Base-by-base conservation (phyloP, 2,888 invertebrate species). In the Agonopterix heracliana region DNA sequence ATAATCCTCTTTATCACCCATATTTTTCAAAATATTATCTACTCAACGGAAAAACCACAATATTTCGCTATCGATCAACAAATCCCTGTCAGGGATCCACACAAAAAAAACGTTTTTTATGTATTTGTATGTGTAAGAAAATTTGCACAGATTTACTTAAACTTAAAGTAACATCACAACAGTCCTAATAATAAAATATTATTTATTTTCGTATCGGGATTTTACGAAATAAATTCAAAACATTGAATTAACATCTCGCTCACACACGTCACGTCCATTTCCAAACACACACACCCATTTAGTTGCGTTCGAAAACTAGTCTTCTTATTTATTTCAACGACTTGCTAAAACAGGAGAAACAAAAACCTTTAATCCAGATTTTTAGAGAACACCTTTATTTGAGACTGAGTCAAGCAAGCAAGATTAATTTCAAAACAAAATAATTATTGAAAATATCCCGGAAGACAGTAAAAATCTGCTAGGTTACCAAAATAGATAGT, bases 1-100 rank as follows among this genome's bases (percentile, higher is more conserved):
- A 81, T 93, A 93, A 75, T 93, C 93, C 65, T 93, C 92, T 66
- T 92, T 90, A 71, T 91, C 90, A 68, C 81, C 76, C 88, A 87
- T 88, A 71, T 26, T 26, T 71, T 83, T 49, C 26, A 55, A 53
- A 50, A 55, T 48, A 43, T 46, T 51, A 54, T 57, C 54, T 52
- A 54, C 50, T 55, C 60, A 55, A 47, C 55, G 54, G 50, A 49
- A 53, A 51, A 60, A 56, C 53, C 44, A 44, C 45, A 54, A 54
- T 65, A 61, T 64, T 61, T 55, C 55, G 53, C 60, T 61, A 74
- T 73, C 74, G 71, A 78, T 76, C 68, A 74, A 73, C 64, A 70
- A 68, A 61, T 41, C 41, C 13, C 12, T 12, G 41, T 13, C 13
- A 13, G 53, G 59, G 61, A 45, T 50, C 49, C 45, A 48, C 51